Conservation (phyloP, 2,888 invertebrate species). For the Tanypteryx hageni region DNA sequence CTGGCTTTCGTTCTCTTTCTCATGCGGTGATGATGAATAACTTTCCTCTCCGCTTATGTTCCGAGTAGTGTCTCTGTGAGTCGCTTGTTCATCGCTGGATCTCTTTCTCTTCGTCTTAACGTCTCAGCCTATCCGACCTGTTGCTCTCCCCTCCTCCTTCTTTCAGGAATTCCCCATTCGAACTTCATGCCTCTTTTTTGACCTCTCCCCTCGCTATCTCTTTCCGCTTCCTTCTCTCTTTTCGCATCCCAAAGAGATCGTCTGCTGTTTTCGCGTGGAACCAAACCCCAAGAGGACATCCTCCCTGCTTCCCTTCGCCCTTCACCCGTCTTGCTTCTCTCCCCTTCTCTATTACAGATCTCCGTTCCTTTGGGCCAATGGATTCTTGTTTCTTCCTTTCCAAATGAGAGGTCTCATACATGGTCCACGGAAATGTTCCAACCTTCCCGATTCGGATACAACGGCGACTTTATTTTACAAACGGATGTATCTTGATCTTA, state of each 20-base stretch:
- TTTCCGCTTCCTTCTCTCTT: not conserved
- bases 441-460: not conserved
- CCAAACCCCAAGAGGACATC: not conserved
- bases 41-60: too few species aligned
- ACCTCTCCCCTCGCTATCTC: not conserved
- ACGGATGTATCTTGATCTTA: not conserved
- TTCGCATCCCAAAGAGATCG: not conserved
- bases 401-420: not conserved
- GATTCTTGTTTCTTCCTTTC: not conserved
- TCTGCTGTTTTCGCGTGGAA: not conserved
- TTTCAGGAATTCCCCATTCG: not conserved
- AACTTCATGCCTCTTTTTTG: not conserved
- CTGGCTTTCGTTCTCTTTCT: too few species aligned
- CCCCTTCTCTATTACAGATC: not conserved
- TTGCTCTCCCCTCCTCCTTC: not conserved
- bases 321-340: too few species aligned
- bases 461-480: not conserved
- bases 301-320: too few species aligned
- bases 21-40: too few species aligned
- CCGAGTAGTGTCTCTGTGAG: too few species aligned
- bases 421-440: not conserved
- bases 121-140: not conserved
- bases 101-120: too few species aligned
- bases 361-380: not conserved
- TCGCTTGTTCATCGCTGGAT: too few species aligned